A percentile compares a stretch with the other conserved stretches of the same genome.
phyloP scores from a whole-genome alignment of 2,888 invertebrate genomes.

The Pinctada fucata region DNA sequence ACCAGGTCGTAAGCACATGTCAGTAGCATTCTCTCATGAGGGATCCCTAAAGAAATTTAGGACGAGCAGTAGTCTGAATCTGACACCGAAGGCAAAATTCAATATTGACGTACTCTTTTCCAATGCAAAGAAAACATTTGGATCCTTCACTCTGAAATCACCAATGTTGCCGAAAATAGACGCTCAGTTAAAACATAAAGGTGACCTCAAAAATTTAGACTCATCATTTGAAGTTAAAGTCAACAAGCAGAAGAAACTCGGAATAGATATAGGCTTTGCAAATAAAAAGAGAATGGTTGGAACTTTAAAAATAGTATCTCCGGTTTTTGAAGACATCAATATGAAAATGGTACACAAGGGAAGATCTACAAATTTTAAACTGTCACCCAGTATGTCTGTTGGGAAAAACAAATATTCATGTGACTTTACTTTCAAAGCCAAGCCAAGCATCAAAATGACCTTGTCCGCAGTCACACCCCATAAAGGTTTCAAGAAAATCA shows the following conservation, averaged over 20 bases:
- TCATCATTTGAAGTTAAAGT: conserved; percentile 14
- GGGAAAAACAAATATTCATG: conserved; percentile 26
- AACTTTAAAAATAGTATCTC: conserved; percentile 32
- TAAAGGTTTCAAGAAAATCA: conserved; percentile 44
- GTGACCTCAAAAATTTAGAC: conserved; percentile 16
- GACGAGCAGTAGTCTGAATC: conserved; percentile 2
- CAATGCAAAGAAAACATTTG: conserved; percentile 6
- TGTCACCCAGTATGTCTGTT: conserved; percentile 9
- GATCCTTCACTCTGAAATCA: conserved; percentile 23
- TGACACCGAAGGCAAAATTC: background rate
- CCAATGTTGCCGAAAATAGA: conserved; percentile 2
- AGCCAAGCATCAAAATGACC: conserved; percentile 45
- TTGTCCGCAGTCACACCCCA: conserved; percentile 49
- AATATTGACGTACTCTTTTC: conserved; percentile 15
- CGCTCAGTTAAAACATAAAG: conserved; percentile 17
- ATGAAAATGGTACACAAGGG: conserved; percentile 33
- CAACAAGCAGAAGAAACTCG: conserved; percentile 16
- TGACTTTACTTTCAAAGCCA: conserved; percentile 41
- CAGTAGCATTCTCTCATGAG: conserved; percentile 14
- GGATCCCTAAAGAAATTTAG: conserved; percentile 9
- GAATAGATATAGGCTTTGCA: conserved; percentile 4
- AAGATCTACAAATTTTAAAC: conserved; percentile 20
- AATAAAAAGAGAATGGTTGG: conserved; percentile 20
- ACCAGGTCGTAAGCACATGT: conserved; percentile 18
- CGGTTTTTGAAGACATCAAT: conserved; percentile 36